phyloP scores from a whole-genome alignment of 1,140 invertebrate species.

The Papilio polyxenes region DNA sequence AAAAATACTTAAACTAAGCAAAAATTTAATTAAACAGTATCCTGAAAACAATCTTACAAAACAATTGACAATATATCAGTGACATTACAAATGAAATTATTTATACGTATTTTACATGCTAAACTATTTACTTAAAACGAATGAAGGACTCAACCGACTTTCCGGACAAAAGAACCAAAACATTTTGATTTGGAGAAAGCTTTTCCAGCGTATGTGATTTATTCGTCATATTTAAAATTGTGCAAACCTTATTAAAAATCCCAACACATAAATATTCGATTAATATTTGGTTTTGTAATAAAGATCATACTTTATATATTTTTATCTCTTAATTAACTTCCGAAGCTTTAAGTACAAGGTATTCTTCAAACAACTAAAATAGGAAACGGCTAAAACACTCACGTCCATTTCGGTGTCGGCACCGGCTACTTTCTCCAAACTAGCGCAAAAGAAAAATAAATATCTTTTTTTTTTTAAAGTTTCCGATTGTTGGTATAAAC shows the following conservation, averaged over 20 bases:
- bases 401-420: too few relatives aligned
- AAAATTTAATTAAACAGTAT: too few relatives aligned
- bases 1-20: neutral
- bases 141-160: neutral
- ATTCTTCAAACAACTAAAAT: neutral
- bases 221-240: neutral
- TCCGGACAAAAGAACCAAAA: neutral
- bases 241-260: neutral
- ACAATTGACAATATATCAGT: too few relatives aligned
- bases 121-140: neutral
- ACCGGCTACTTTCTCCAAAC: too few relatives aligned
- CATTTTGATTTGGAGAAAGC: neutral
- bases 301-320: conserved; percentile 3
- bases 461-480: too few relatives aligned
- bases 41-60: too few relatives aligned
- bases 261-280: neutral
- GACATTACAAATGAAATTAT: too few relatives aligned
- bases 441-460: too few relatives aligned
- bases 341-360: neutral
- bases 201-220: neutral
- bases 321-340: neutral
- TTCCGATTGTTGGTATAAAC: neutral
- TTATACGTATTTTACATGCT: too few relatives aligned
- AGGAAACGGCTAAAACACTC: too few relatives aligned
- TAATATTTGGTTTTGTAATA: neutral